Conservation (phyloP, 2,797 vertebrate species). For the Danio albolineatus region DNA sequence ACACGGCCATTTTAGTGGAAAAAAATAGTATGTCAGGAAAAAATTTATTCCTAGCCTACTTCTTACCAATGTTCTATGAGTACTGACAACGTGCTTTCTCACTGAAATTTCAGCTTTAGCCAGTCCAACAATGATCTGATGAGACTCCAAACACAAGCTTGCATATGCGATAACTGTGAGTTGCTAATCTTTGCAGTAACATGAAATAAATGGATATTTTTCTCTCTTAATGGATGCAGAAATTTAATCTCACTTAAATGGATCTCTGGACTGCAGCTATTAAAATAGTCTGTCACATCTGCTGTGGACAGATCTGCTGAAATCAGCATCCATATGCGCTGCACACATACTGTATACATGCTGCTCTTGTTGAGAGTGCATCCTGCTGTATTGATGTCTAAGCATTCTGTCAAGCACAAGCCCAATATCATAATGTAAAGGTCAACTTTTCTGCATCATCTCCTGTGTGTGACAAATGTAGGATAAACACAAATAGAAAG, state of each 20-base stretch:
- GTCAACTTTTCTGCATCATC: slow-evolving; percentile 4
- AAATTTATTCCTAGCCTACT: neutral
- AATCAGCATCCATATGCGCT: slow-evolving; percentile 52
- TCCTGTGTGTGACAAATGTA: neutral
- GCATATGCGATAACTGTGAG: neutral
- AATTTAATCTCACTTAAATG: slow-evolving; percentile 15
- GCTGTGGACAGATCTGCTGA: slow-evolving; percentile 60
- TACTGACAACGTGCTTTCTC: slow-evolving; percentile 1
- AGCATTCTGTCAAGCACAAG: slow-evolving; percentile 52
- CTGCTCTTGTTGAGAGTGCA: slow-evolving; percentile 26
- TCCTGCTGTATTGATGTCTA: slow-evolving; percentile 58
- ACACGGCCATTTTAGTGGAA: neutral
- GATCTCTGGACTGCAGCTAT: slow-evolving; percentile 3
- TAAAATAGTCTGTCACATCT: slow-evolving; percentile 60
- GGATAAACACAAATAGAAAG: neutral
- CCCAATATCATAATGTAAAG: slow-evolving; percentile 15
- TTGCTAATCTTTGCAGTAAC: neutral
- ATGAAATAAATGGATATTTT: slow-evolving; percentile 21
- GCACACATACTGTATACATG: slow-evolving; percentile 20
- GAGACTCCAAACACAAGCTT: neutral
- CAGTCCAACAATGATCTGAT: neutral
- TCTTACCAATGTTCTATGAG: neutral
- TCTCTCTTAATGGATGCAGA: neutral
- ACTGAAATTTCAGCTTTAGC: neutral
- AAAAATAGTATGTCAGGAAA: neutral